Conservation (phyloP, 2,888 invertebrate species). For the Machimus rusticus region DNA sequence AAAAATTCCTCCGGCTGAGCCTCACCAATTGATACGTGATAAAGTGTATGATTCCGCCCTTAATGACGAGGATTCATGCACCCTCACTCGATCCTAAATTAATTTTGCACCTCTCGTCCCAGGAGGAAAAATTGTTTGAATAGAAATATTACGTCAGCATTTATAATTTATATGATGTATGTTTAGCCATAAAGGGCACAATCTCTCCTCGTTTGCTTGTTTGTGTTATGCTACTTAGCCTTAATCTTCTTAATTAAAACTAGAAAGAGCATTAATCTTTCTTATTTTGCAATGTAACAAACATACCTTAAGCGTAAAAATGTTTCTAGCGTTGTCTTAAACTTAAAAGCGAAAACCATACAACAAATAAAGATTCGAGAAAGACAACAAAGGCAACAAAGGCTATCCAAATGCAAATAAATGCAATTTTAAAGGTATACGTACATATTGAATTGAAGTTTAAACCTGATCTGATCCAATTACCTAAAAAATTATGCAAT, state of each 20-base stretch:
- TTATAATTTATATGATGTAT: background rate
- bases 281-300: background rate
- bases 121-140: background rate
- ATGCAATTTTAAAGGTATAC: too few relatives aligned
- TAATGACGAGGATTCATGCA: background rate
- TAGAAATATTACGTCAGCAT: background rate
- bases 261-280: background rate
- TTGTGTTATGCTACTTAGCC: background rate
- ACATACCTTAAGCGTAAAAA: background rate
- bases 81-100: background rate
- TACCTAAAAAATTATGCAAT: too few relatives aligned
- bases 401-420: too few relatives aligned
- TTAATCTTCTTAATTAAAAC: background rate
- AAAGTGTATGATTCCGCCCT: background rate
- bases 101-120: background rate
- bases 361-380: too few relatives aligned
- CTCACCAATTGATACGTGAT: background rate
- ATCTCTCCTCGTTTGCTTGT: background rate
- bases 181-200: background rate
- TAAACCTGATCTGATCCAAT: too few relatives aligned
- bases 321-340: background rate
- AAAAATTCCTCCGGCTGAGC: conserved; percentile 4
- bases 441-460: too few relatives aligned
- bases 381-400: too few relatives aligned
- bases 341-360: too few relatives aligned